Evolutionary conservation across 64 coral and sea anemone species (phyloP), one percentile per base, ranked within the genome.

Genomic region (Astreopora myriophthalma): DNA sequence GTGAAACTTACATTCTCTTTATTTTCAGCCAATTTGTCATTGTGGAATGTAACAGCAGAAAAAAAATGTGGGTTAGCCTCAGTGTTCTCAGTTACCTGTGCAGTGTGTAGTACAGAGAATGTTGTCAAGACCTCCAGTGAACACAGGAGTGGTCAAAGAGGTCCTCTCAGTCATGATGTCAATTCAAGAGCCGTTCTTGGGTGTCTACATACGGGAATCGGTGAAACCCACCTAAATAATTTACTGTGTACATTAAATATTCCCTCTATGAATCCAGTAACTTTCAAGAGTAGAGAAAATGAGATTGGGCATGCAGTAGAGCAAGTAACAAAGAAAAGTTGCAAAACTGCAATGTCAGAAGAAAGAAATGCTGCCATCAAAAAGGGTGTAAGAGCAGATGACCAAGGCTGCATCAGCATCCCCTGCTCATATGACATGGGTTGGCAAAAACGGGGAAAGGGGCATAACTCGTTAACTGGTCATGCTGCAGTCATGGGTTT

Each of bases 381-480:
- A 69, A 28, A 46, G 12, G 73, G 73, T 3, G 19, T 2, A 1
- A 39, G 44, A 25, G 74, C 19, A 69, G 88, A 70, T 71, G 75
- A 34, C 16, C 20, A 90, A 13, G 76, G 65, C 20, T 8, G 33
- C 6, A 34, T 69, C 6, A 44, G 23, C 38, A 44, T 85, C 19
- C n/a, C 38, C n/a, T 67, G 64, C n/a, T 86, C 63, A 26, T 86
- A 86, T 86, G 84, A 71, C 19, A 86, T 86, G 37, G 84, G 84
- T 32, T 95, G 94, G 94, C 89, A 95, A 22, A 88, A 88, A 31
- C 71, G 89, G 62, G 74, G 87, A 34, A 84, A 90, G 44, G 89
- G 84, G 0, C 89, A 95, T 71, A 95, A 88, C 19, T 96, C 89
- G 1, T 48, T 22, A 8, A 92, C 89, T 12, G 85, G 85, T 48